Percentiles rank a stretch among this genome's conserved stretches.
phyloP scores from a whole-genome alignment of 2,888 invertebrate species.

The Drosophila siamana region DNA sequence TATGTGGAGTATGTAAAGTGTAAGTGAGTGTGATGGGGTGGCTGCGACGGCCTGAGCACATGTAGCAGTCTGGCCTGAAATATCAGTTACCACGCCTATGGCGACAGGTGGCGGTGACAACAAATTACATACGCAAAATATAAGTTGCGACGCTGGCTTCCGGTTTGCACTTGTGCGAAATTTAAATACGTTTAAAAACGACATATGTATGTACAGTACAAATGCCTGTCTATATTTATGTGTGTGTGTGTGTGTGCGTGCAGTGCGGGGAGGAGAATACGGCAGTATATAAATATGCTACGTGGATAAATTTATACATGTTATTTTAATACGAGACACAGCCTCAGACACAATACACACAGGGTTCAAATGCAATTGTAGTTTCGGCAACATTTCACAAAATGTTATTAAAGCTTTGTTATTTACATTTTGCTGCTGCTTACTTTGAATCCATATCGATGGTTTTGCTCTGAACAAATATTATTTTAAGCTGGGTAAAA shows the following conservation, averaged over 20 bases:
- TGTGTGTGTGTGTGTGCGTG: too few species aligned
- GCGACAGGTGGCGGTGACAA: slow-evolving; percentile 68
- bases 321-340: slow-evolving; percentile 10
- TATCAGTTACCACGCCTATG: slow-evolving; percentile 64
- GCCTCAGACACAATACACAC: too few species aligned
- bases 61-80: slow-evolving; percentile 49
- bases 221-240: not conserved
- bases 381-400: not conserved
- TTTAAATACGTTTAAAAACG: slow-evolving; percentile 43
- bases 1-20: not conserved
- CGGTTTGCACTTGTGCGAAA: slow-evolving; percentile 51
- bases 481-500: not conserved
- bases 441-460: not conserved
- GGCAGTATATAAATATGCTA: not conserved
- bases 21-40: slow-evolving; percentile 1
- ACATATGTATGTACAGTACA: slow-evolving; percentile 1
- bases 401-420: too few species aligned
- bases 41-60: not conserved
- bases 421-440: too few species aligned
- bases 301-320: slow-evolving; percentile 27
- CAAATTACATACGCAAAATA: slow-evolving; percentile 29
- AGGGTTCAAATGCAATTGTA: not conserved
- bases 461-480: not conserved
- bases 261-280: not conserved
- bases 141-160: slow-evolving; percentile 29